Evolutionary conservation across 2,888 invertebrate genomes (phyloP).

Genomic region (Chorisops tibialis): DNA sequence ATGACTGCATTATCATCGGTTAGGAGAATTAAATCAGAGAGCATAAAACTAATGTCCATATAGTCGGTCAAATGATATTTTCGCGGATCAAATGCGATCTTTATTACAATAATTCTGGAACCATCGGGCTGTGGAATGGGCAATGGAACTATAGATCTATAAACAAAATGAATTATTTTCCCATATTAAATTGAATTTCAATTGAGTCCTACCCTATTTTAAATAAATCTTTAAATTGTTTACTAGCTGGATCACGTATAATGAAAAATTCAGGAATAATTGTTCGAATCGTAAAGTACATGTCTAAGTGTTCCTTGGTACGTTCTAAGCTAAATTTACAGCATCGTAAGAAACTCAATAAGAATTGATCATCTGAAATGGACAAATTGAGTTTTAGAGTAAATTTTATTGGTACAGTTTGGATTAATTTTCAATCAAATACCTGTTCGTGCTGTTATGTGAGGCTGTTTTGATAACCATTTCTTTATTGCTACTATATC

Average conservation of each 20-base stretch:
- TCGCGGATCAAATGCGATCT: conserved; percentile 51
- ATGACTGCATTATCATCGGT: conserved; percentile 56
- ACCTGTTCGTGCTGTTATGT: conserved; percentile 59
- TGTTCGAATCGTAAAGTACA: conserved; percentile 56
- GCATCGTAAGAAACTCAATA: conserved; percentile 61
- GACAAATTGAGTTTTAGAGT: not conserved
- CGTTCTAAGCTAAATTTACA: conserved; percentile 64
- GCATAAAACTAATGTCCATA: conserved; percentile 39
- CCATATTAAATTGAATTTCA: not conserved
- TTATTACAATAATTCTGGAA: conserved; percentile 48
- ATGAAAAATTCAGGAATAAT: conserved; percentile 56
- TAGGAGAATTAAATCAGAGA: conserved; percentile 52
- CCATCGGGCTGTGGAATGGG: conserved; percentile 47
- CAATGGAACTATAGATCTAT: conserved; percentile 51
- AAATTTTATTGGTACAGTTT: not conserved
- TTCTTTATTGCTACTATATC: conserved; percentile 56
- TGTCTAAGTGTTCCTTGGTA: conserved; percentile 61
- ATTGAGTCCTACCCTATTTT: conserved; percentile 47
- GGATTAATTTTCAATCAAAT: conserved; percentile 42
- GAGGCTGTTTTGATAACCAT: conserved; percentile 59
- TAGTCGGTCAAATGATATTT: conserved; percentile 47
- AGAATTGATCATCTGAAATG: conserved; percentile 60
- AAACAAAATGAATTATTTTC: conserved; percentile 6
- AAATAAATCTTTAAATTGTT: conserved; percentile 37
- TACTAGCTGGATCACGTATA: conserved; percentile 46